A percentile compares a stretch with the other conserved stretches of the same genome.
Evolutionary conservation across 2,888 invertebrate species (phyloP).

Genomic region (Tenthredo scrophulariae): DNA sequence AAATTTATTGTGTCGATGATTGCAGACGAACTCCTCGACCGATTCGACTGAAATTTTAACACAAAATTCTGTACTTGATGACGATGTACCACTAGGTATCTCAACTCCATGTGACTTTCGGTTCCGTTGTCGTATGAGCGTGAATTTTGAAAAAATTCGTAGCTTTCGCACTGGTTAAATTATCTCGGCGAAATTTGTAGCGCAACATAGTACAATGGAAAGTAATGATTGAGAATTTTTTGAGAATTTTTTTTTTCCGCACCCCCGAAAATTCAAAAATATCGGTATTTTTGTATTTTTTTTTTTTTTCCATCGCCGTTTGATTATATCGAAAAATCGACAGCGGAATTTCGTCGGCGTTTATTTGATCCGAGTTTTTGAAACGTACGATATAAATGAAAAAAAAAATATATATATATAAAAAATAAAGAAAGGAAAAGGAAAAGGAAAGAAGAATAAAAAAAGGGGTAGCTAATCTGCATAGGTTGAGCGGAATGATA

Average conservation of each 20-base stretch:
- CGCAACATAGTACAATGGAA: not conserved
- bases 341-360: not conserved
- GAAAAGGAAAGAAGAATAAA: constrained; percentile 29
- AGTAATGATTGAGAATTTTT: not conserved
- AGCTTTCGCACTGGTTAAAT: not conserved
- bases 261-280: not conserved
- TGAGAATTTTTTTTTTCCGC: not conserved
- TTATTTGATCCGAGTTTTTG: not conserved
- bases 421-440: not conserved
- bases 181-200: not conserved
- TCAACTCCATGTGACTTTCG: not conserved
- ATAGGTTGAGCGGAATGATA: constrained; percentile 68
- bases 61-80: not conserved
- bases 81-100: not conserved
- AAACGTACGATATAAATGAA: not conserved
- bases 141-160: not conserved
- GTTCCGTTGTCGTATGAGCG: not conserved
- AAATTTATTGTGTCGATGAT: not conserved
- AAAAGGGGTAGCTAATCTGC: constrained; percentile 65
- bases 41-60: not conserved
- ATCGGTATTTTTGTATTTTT: not conserved
- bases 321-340: too few relatives aligned
- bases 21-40: not conserved
- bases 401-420: too few relatives aligned
- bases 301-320: not conserved